These are phyloP conservation scores for Etheostoma perlongum DNA, from an alignment of 2,797 vertebrate species.

Conservation along the genomic window DNA sequence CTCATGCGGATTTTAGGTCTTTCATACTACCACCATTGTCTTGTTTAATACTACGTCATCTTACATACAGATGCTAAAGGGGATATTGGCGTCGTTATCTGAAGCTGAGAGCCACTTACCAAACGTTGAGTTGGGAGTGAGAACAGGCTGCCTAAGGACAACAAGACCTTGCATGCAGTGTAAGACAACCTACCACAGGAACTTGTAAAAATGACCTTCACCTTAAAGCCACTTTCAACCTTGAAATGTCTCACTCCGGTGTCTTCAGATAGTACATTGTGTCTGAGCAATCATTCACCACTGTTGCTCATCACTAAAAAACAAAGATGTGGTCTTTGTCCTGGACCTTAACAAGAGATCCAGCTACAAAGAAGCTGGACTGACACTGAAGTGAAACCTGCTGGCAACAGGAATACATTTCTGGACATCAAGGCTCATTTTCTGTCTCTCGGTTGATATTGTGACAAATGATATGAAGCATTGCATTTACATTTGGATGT, in stretches of 20 bases:
- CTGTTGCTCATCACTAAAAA: slow-evolving; percentile 1
- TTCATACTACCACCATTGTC: too few species aligned
- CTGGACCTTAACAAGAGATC: slow-evolving; percentile 18
- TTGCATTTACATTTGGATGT: slow-evolving; percentile 35
- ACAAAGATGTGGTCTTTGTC: slow-evolving; percentile 32
- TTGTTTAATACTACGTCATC: too few species aligned
- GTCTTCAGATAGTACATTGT: background rate
- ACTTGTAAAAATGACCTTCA: background rate
- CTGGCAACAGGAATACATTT: slow-evolving; percentile 1
- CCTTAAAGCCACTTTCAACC: background rate
- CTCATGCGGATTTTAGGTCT: too few species aligned
- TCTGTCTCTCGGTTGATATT: slow-evolving; percentile 33
- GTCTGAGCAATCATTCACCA: slow-evolving; percentile 36
- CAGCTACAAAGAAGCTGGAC: background rate
- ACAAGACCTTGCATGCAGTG: background rate
- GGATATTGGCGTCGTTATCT: too few species aligned
- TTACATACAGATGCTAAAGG: too few species aligned
- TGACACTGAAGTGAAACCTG: background rate
- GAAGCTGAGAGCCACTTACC: too few species aligned
- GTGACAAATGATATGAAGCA: slow-evolving; percentile 55
- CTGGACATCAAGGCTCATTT: slow-evolving; percentile 20
- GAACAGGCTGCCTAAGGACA: background rate
- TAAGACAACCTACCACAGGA: background rate
- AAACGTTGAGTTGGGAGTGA: too few species aligned
- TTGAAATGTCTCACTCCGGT: accelerated